Evolutionary conservation across 1,140 invertebrate species (phyloP), one percentile per base, ranked within the genome.

Genomic region (Agraylea sexmaculata): DNA sequence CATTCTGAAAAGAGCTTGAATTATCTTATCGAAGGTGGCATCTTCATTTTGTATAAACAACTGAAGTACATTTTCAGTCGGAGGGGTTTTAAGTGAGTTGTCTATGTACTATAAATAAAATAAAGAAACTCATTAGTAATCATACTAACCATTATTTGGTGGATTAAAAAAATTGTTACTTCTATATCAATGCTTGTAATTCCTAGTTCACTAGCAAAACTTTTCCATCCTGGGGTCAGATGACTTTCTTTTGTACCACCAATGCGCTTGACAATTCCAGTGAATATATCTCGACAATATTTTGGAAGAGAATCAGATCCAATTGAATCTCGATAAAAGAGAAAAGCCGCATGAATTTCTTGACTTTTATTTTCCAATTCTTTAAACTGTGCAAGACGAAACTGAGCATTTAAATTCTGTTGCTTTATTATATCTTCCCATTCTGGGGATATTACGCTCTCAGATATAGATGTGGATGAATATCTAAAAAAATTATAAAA

Each of bases 11-110:
- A 68, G 57, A 31, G 58, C 57, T 50, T 63, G 54, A 19, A 66
- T 36, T 39, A 68, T 55, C 53, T 65, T 64, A 23, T 64, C 62
- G 29, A 68, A 47, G 25, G 64, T 68, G 34, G 64, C 60, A 41
- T 58, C 56, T 28, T 65, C 61, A 53, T 59, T 55, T 54, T 66
- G 60, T 48, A 56, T 59, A 37, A 56, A 66, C 3, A 66, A 53
- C 53, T 58, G 59, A 8, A 68, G 46, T 2, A 68, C 53, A 32
- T 58, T 55, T 39, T 66, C 62, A 16, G 58, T 59, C 35, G 57
- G 60, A 43, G 64, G 62, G 33, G 60, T 59, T 47, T 56, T 60
- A 0, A 63, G 53, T 27, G 56, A 56, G 50, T 62, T 57, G 38
- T 52, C 53, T 25, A 68, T 68, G 40, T 66, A 68, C 65, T 68